Base-by-base conservation (phyloP, 2,113 vertebrate genomes). In the Loxodonta africana region DNA sequence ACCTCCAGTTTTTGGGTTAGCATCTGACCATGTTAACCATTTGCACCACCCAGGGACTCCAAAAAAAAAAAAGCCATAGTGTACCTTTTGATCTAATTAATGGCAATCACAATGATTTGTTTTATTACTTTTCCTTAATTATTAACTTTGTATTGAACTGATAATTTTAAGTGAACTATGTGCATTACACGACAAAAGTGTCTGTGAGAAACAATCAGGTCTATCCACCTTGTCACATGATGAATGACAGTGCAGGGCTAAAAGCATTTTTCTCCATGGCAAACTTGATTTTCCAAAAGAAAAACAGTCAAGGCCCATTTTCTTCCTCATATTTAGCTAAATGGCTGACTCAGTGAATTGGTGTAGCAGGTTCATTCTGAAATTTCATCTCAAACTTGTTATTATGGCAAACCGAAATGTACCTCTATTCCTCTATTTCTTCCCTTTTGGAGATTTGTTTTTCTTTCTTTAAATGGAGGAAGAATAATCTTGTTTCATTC, bases 121-220 rank as follows among this genome's bases (percentile, higher is more conserved):
- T 77, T 48, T 25, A 57, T 85, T 91, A 41, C 48, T 78, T 90
- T 63, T 62, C 41, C 78, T 95, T 82, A 90, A 57, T 71, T 76
- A 90, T 81, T 96, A 90, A 83, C 60, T 92, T 95, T 48, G 93
- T 53, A 20, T 26, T 41, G 80, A 97, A 65, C 46, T 30, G 80
- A 25, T 53, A 0, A 12, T 48, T 48, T 48, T 48, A 48, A 48
- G 48, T 48, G 48, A 48, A 48, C 48, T 48, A 48, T 48, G 48
- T 48, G 46, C 78, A 82, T 53, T 83, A 53, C 10, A 53, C 14
- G 62, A 88, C 57, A 46, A 48, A 85, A 30, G 6, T 37, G 48
- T 48, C 48, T 48, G 26, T 89, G 86, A 95, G 94, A 69, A 78
- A 74, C 14, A 17, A 57, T 63, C 46, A 25, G 37, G 33, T 41